A percentile compares a stretch with the other conserved stretches of the same genome.
Evolutionary conservation across 2,797 vertebrate genomes (phyloP).

Genomic region (Tolypeutes matacus): DNA sequence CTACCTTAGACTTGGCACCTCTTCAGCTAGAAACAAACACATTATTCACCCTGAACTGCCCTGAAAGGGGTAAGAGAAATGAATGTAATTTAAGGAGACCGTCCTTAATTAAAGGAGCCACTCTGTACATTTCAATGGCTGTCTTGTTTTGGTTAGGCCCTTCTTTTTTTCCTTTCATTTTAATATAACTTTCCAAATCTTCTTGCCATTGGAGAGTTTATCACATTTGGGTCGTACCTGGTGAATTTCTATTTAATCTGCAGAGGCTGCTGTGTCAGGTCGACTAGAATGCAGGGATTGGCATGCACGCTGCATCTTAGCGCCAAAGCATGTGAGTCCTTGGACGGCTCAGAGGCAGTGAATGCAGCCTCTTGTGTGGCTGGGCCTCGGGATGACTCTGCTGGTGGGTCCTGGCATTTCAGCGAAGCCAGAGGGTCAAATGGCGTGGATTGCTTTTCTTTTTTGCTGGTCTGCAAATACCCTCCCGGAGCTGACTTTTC

Average conservation of each 20-base stretch:
- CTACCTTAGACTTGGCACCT: constrained; percentile 71
- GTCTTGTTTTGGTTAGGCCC: constrained; percentile 64
- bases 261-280: neutral
- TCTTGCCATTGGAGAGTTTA: constrained; percentile 62
- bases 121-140: constrained; percentile 71
- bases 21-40: constrained; percentile 78
- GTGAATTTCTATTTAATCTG: constrained; percentile 50
- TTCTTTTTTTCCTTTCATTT: neutral
- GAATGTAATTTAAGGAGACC: constrained; percentile 82
- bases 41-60: constrained; percentile 76
- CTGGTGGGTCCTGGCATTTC: constrained; percentile 20
- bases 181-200: constrained; percentile 35
- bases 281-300: constrained; percentile 15
- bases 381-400: neutral
- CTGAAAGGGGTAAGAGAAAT: constrained; percentile 71
- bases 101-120: constrained; percentile 79
- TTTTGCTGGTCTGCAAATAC: neutral
- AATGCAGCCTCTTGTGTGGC: constrained; percentile 4
- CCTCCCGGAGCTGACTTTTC: neutral
- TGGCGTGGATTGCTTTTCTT: neutral
- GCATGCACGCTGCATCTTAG: neutral
- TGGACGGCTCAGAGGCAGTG: neutral
- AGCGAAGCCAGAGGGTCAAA: neutral
- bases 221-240: constrained; percentile 60
- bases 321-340: neutral